These are phyloP conservation scores for Tetragonula carbonaria DNA, from an alignment of 2,888 invertebrate species.

Conservation along the genomic window DNA sequence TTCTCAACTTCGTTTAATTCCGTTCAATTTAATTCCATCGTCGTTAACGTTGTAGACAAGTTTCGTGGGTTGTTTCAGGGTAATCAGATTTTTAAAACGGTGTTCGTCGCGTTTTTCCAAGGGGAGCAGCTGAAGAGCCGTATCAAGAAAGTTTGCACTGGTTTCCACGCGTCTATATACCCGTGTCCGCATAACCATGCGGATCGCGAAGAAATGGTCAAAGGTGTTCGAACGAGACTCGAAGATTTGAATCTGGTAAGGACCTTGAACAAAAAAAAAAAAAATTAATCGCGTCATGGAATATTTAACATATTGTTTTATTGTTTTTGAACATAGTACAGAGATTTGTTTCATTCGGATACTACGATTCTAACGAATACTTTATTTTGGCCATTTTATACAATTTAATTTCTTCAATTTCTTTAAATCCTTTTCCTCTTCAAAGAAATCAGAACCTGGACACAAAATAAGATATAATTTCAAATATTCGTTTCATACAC, in stretches of 20 bases:
- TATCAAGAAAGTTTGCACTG: constrained; percentile 97
- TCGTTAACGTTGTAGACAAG: not conserved
- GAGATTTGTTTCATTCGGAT: too few species aligned
- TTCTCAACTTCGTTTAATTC: not conserved
- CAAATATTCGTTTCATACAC: too few species aligned
- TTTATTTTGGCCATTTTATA: too few species aligned
- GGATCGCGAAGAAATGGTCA: constrained; percentile 95
- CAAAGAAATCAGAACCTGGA: too few species aligned
- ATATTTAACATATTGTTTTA: too few species aligned
- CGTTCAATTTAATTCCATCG: not conserved
- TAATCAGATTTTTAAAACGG: constrained; percentile 94
- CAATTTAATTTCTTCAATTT: too few species aligned
- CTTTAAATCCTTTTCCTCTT: too few species aligned
- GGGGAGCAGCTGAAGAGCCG: constrained; percentile 95
- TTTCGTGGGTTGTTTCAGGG: constrained; percentile 86
- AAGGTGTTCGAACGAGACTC: constrained; percentile 94
- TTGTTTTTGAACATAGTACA: too few species aligned
- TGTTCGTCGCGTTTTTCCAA: constrained; percentile 95
- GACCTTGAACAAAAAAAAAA: too few species aligned
- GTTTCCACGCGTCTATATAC: constrained; percentile 96
- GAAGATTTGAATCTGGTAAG: constrained; percentile 93
- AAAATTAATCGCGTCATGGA: too few species aligned
- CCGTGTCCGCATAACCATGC: constrained; percentile 94
- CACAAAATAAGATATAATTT: too few species aligned
- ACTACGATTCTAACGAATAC: too few species aligned